phyloP scores from a whole-genome alignment of 2,113 vertebrate genomes.

The Formicarius rufipectus region DNA sequence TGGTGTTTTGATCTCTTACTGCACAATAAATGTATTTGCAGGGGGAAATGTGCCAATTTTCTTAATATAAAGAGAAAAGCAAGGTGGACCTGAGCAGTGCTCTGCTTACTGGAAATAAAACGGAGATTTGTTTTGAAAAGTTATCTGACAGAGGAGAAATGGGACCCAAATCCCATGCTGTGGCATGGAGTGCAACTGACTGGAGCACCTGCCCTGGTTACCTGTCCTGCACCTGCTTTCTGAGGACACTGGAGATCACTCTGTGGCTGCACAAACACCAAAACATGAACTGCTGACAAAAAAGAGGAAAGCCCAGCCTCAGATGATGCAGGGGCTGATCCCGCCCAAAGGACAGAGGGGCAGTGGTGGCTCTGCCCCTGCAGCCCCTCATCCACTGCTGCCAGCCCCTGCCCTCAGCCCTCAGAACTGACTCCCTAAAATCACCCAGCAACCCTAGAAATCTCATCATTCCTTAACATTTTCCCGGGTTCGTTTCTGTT shows the following conservation, averaged over 20 bases:
- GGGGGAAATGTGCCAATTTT: conserved; percentile 27
- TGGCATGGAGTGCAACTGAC: rapidly evolving
- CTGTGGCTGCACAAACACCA: neutral
- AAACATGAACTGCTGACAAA: too few species aligned
- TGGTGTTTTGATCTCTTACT: conserved; percentile 57
- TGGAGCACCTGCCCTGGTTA: neutral
- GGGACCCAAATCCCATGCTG: rapidly evolving
- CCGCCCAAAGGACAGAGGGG: neutral
- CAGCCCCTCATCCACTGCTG: neutral
- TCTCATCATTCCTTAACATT: rapidly evolving
- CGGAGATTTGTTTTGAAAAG: neutral
- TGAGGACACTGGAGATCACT: neutral
- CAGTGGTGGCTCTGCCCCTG: neutral
- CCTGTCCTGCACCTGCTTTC: neutral
- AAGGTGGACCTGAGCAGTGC: neutral
- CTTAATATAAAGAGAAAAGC: neutral
- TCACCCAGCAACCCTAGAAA: rapidly evolving
- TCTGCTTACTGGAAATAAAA: neutral
- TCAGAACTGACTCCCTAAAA: rapidly evolving
- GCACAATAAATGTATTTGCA: conserved; percentile 47
- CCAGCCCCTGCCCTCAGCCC: rapidly evolving
- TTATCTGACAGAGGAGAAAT: neutral
- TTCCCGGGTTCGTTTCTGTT: neutral
- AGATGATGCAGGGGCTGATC: rapidly evolving
- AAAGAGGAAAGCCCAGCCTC: rapidly evolving